Evolutionary conservation across 2,113 vertebrate genomes (phyloP), one percentile per base, ranked within the genome.

Genomic region (Macaca fascicularis): DNA sequence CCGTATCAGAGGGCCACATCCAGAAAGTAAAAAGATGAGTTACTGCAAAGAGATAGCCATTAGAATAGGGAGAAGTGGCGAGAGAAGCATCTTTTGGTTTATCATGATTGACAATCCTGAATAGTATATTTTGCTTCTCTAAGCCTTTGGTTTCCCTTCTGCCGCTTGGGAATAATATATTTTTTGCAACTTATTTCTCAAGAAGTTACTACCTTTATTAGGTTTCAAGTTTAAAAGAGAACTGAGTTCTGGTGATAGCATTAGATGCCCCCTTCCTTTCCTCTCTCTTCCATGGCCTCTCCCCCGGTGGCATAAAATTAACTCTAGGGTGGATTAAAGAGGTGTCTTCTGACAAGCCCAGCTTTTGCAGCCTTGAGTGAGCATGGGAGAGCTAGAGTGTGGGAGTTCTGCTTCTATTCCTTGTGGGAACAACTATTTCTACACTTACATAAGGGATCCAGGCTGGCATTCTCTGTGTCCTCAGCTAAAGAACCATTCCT

Each of bases 311-410:
- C 45, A 95, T 27, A 69, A 74, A 79, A 88, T 96, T 95, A 94
- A 91, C 83, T 94, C 86, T 81, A 70, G 97, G 48, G 69, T 35
- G 27, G 55, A 97, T 94, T 78, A 92, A 95, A 70, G 72, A 78
- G 52, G 84, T 95, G 25, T 78, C 90, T 97, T 95, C 81, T 97
- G 88, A 96, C 76, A 97, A 91, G 94, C 67, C 88, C 14, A 72
- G 81, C 13, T 61, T 70, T 74, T 94, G 57, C 91, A 93, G 82
- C 45, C 52, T 27, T 45, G 70, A 35, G 45, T 61, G 74, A 97
- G 57, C 85, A 78, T 50, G 27, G 52, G 67, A 93, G 43, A 55
- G 57, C 57, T 88, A 14, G 17, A 38, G 55, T 70, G 88, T 94
- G 92, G 93, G 95, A 81, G 96, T 55, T 50, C 27, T 75, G 67